Base-by-base conservation (phyloP, 2,113 vertebrate genomes). In the Ceuthmochares aereus region DNA sequence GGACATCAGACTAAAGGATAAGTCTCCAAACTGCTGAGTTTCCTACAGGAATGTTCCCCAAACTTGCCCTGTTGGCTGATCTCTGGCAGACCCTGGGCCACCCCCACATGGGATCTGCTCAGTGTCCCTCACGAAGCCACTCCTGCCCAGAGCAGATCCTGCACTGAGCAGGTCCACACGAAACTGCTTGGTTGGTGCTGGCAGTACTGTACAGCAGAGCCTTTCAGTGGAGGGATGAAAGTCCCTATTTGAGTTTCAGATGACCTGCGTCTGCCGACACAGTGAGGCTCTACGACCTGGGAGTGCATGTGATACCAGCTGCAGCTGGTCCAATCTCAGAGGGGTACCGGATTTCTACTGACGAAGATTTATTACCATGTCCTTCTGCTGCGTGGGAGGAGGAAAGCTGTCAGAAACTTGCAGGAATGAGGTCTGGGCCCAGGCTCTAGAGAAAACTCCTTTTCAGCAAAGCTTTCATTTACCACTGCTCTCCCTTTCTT, bases 321-420 rank as follows among this genome's bases (percentile, higher is more conserved):
- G 1, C 76, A 68, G 69, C 52, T 55, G 58, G 30, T 68, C 19
- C 0, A 0, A 12, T 47, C 73, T 76, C 66, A 36, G 22, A 34
- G 29, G 73, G 12, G 27, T 87, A 84, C 62, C 3, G 4, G 25
- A 75, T 95, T 95, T 87, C 89, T 68, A 68, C 75, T 80, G 87
- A 90, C 67, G 81, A 85, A 83, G 90, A 93, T 90, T 96, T 96
- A 91, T 87, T 95, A 91, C 75, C 27, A 14, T 32, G 43, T 91
- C 63, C 51, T 90, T 90, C 47, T 60, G 76, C 6, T 59, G 72
- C 22, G 40, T 75, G 56, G 73, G 47, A 78, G 73, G 52, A 92
- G 40, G 27, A 95, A 81, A 95, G 43, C 58, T 95, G 87, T 79
- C 91, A 96, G 84, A 93, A 79, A 84, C 32, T 63, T 70, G 30